Evolutionary conservation across 2,797 vertebrate species (phyloP).

Genomic region (Streptopelia turtur): DNA sequence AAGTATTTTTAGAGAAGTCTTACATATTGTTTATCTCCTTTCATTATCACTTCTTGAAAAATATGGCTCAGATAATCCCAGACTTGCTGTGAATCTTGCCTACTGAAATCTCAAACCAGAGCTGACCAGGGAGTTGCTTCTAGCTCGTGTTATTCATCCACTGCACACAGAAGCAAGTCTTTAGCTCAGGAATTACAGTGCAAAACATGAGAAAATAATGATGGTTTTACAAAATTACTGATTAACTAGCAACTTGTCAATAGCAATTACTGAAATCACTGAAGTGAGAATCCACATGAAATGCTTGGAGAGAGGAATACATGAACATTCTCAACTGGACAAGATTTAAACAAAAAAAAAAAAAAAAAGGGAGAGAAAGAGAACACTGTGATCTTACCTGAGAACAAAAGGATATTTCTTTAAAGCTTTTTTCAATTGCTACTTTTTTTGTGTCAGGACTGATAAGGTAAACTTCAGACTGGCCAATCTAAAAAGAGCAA

Average conservation of each 20-base stretch:
- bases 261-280: background rate
- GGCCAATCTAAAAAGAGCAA: conserved; percentile 87
- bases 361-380: background rate
- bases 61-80: background rate
- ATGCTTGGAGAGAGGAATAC: background rate
- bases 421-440: conserved; percentile 96
- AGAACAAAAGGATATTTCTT: conserved; percentile 98
- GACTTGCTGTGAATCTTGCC: accelerated
- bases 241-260: background rate
- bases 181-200: background rate
- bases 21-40: background rate
- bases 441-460: conserved; percentile 98
- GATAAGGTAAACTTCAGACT: conserved; percentile 95
- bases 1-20: background rate
- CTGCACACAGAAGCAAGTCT: background rate
- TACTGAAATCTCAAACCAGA: background rate
- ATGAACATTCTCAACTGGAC: background rate
- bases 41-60: background rate
- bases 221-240: background rate
- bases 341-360: background rate
- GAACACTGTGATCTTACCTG: conserved; percentile 83
- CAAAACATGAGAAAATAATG: background rate
- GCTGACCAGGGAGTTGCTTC: background rate
- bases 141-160: background rate
- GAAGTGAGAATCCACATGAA: background rate